Evolutionary conservation across 1,140 invertebrate genomes (phyloP), one percentile per base, ranked within the genome.

Genomic region (Ridgeia piscesae): DNA sequence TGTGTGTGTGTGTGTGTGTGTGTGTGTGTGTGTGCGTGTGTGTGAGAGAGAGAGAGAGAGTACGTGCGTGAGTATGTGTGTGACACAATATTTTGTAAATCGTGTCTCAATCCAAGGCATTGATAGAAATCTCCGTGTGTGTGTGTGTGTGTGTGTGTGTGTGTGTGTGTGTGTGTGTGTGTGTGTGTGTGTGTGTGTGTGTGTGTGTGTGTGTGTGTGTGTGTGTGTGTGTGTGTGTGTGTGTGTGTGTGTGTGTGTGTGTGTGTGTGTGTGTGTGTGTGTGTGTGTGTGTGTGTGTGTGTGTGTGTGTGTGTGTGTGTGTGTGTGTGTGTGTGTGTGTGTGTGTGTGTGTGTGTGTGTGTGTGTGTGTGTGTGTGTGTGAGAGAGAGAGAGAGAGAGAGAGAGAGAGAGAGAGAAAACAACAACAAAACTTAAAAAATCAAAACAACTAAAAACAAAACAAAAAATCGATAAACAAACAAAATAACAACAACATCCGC

Each of bases 151-250:
- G 48, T 50, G 91, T 1, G 33, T 1, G 35, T 2, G 91, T 1
- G 33, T 1, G 35, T 91, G 91, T 34, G 33, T 33, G 35, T 91
- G 91, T 34, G 33, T 33, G 35, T 91, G 91, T 34, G 33, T 33
- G 35, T 91, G 91, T 34, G 33, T 33, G 35, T 91, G 91, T 34
- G 34, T 21, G 35, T 91, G 91, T 11, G 34, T 33, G 35, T 33
- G 91, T 17, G 48, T 50, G 48, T 50, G 48, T 50, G 48, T 50
- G 48, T 50, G 48, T 50, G 48, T 92, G 91, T 93, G 91, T 89
- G 90, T 92, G 88, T 35, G 91, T 92, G 89, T 33, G 91, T 93
- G 91, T n/a, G 91, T 93, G 35, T 88, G 35, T 93, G 89, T 77
- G 91, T 93, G 91, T 77, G 91, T 92, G 89, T 77, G 88, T 93